Conservation (phyloP, 1,140 invertebrate genomes). For the Bursaphelenchus mucronatus region DNA sequence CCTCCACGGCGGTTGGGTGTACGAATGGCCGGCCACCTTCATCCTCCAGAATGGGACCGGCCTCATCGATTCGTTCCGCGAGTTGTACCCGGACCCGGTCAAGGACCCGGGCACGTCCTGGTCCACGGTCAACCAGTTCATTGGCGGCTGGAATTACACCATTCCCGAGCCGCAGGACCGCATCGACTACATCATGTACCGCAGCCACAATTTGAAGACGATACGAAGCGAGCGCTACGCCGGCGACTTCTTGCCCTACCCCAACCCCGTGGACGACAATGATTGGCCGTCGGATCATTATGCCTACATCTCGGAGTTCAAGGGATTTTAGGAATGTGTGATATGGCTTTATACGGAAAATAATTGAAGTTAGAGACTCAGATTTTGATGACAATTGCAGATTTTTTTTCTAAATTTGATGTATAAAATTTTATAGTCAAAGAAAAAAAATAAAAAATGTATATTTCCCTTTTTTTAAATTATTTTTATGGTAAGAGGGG, state of each 20-base stretch:
- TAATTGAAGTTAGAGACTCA: too few species aligned
- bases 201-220: slow-evolving; percentile 17
- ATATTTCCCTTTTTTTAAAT: too few species aligned
- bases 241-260: slow-evolving; percentile 37
- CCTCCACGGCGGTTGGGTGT: slow-evolving; percentile 40
- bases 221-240: slow-evolving; percentile 30
- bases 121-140: slow-evolving; percentile 43
- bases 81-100: slow-evolving; percentile 28
- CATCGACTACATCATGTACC: slow-evolving; percentile 53
- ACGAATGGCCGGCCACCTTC: slow-evolving; percentile 44
- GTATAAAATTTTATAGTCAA: too few species aligned
- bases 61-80: slow-evolving; percentile 36
- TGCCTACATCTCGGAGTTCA: slow-evolving; percentile 47
- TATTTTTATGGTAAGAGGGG: too few species aligned
- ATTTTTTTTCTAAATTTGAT: too few species aligned
- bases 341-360: too few species aligned
- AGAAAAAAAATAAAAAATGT: too few species aligned
- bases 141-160: slow-evolving; percentile 43
- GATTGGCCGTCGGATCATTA: slow-evolving; percentile 53
- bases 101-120: slow-evolving; percentile 45
- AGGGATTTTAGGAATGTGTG: slow-evolving; percentile 1
- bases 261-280: slow-evolving; percentile 36
- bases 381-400: too few species aligned
- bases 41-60: slow-evolving; percentile 18
- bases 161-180: slow-evolving; percentile 55